Evolutionary conservation across 2,797 vertebrate genomes (phyloP).

Genomic region (Ciconia nigra): DNA sequence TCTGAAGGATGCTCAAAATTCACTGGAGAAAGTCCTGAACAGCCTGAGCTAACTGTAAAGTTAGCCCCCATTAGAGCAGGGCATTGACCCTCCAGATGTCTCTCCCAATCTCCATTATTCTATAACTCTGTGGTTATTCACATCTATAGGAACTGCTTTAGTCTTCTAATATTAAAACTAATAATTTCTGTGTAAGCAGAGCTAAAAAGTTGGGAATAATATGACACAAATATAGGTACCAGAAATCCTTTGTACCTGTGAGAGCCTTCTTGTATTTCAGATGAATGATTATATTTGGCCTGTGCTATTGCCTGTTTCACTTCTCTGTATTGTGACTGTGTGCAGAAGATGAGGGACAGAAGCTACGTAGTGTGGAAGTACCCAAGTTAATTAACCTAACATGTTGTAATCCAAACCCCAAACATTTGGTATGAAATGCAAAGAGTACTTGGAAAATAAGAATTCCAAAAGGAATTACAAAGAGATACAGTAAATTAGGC

Average conservation of each 20-base stretch:
- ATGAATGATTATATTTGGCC: neutral
- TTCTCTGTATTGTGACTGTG: neutral
- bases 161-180: neutral
- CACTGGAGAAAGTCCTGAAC: neutral
- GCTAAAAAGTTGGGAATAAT: neutral
- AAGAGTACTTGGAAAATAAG: neutral
- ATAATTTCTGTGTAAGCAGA: neutral
- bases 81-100: neutral
- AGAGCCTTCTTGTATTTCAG: neutral
- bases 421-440: neutral
- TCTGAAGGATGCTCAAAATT: neutral
- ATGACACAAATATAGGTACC: neutral
- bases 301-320: neutral
- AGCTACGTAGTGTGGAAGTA: neutral
- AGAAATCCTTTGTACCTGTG: neutral
- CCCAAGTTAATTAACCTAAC: neutral
- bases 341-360: neutral
- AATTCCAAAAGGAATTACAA: neutral
- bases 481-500: neutral
- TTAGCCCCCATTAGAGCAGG: fast-evolving
- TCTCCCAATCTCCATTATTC: neutral
- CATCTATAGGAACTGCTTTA: neutral
- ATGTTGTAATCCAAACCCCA: neutral
- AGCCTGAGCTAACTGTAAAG: neutral
- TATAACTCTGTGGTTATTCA: neutral